These are phyloP conservation scores for Montifringilla adamsi DNA, from an alignment of 2,113 vertebrate genomes.

Conservation along the genomic window DNA sequence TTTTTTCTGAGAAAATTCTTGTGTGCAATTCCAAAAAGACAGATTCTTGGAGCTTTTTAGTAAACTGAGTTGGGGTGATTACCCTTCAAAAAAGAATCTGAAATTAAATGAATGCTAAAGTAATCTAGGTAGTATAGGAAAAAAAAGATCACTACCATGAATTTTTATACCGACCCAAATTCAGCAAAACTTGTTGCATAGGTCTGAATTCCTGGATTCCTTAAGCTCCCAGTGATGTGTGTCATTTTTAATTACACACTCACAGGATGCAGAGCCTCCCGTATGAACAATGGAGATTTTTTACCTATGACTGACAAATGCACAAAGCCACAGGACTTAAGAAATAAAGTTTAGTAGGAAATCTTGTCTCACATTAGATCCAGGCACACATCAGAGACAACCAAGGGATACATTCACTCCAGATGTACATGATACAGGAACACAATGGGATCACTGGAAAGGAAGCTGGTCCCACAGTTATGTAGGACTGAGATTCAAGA, in stretches of 20 bases:
- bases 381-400: background rate
- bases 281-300: background rate
- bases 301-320: background rate
- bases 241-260: background rate
- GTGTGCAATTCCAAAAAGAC: background rate
- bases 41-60: background rate
- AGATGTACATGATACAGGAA: fast-evolving
- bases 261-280: background rate
- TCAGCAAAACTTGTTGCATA: background rate
- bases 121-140: background rate
- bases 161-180: background rate
- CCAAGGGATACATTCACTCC: background rate
- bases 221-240: background rate
- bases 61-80: background rate
- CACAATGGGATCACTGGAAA: background rate
- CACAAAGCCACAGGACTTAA: background rate
- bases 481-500: background rate
- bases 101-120: background rate
- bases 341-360: background rate
- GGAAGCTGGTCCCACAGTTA: background rate
- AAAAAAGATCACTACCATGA: background rate
- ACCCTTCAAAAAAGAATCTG: background rate
- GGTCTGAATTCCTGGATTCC: background rate
- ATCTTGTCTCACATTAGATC: background rate
- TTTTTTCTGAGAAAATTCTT: background rate